Base-by-base conservation (phyloP, 2,888 invertebrate species). In the Trisateles emortualis region DNA sequence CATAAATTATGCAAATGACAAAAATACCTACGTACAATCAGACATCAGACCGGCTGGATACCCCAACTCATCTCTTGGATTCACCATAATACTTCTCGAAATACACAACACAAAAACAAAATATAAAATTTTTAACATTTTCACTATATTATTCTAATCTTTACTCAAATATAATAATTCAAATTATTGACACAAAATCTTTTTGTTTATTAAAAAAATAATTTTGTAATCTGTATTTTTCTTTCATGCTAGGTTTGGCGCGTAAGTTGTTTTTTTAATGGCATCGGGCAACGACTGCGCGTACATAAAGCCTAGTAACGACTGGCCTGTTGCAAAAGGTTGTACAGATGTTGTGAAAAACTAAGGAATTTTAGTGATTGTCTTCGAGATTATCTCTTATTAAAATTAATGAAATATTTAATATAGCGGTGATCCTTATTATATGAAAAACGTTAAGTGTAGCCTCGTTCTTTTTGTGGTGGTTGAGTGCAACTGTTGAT, bases 1-100 rank as follows among this genome's bases (percentile, higher is more conserved):
- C 19, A 19, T 19, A 19, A n/a, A 19, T 19, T 19, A 19, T 19
- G 26, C 26, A 26, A 4, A 32, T 19, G n/a, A n/a, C n/a, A n/a
- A 40, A 1, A 26, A 10, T 14, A 1, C 10, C 45, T 56, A 90
- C 91, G 64, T 89, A 92, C 92, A 92, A 72, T 84, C 81, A 71
- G 90, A 86, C 84, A 90, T 81, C 14, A 88, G 75, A 76, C 92
- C 92, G 30, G 80, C 81, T 0, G 92, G 88, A 67, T 87, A 87
- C 64, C 92, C 92, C 43, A 80, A 74, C 10, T 86, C 86, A 1
- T 52, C 61, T 54, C 81, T 79, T 2, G 70, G 60, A 42, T 84
- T 74, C 52, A 72, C 53, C 19, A 54, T 66, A 17, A 50, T 65
- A 51, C 60, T 60, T 14, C 43, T 53, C 13, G 52, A 38, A 33